Base-by-base conservation (phyloP, 2,113 vertebrate species). In the Forbesichthys papilliferus region DNA sequence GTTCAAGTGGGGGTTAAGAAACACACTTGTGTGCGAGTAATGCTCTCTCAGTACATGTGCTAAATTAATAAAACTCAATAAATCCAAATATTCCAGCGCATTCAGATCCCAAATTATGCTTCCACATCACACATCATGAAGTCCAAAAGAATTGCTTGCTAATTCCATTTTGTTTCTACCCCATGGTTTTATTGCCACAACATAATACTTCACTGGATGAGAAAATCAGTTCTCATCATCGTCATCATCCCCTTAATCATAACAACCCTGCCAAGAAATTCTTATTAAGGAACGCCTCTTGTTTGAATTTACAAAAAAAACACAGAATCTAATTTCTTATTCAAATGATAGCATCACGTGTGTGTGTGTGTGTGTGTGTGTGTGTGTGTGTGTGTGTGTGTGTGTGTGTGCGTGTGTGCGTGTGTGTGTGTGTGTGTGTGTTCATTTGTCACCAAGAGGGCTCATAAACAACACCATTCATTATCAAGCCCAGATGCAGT, bases 381-480 rank as follows among this genome's bases (percentile, higher is more conserved):
- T 27, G 16, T 3, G 27, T 27, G 27, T 27, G n/a, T n/a, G 27
- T 27, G 27, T 3, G 87, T 88, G 91, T 91, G 87, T 88, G 91
- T 91, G n/a, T n/a, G 91, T 91, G 92, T 27, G 27, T 27, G 27
- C 2, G 27, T 27, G 27, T 27, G 27, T 27, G 27, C 2, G 27
- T 27, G 16, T 3, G 27, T 27, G 27, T 27, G 27, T 27, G 27
- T 27, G 27, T 3, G 87, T 88, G 91, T 91, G 87, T 88, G 91
- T 91, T 91, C 95, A 96, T 97, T 96, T 94, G 96, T 97, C 95
- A 96, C 93, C 92, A 93, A 95, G 95, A 93, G 93, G 92, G 93
- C 94, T 95, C 94, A 95, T 96, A 95, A 96, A 95, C 94, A 95
- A 93, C 92, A 91, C 92, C 94, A 95, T 98, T 95, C 96, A 96